These are phyloP conservation scores for Tangara arthus DNA, from an alignment of 2,797 vertebrate genomes.

Conservation along the genomic window DNA sequence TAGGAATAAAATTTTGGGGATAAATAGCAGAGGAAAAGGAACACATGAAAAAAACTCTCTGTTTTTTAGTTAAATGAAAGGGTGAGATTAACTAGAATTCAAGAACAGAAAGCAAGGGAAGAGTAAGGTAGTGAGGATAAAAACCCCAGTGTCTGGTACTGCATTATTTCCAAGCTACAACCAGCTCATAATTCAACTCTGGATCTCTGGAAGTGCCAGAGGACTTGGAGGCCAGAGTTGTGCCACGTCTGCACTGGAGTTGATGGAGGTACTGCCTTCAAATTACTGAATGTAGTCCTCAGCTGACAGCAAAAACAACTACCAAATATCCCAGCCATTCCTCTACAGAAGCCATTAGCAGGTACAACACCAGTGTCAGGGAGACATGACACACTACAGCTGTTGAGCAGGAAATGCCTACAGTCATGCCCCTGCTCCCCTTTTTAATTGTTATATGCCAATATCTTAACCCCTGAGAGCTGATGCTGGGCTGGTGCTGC, in stretches of 20 bases:
- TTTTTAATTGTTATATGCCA: neutral
- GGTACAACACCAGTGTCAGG: accelerated
- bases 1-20: neutral
- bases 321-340: neutral
- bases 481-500: neutral
- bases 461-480: neutral
- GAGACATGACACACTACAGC: neutral
- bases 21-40: neutral
- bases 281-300: neutral
- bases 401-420: neutral
- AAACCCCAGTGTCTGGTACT: neutral
- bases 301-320: neutral
- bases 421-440: neutral
- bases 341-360: neutral
- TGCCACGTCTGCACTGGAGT: neutral
- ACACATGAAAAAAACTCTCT: neutral
- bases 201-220: neutral
- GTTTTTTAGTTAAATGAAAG: neutral
- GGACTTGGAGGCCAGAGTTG: neutral
- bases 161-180: neutral
- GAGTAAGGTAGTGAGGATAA: neutral
- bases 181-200: neutral
- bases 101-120: neutral
- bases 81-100: neutral
- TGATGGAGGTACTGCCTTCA: neutral